Evolutionary conservation across 2,113 vertebrate genomes (phyloP), one percentile per base, ranked within the genome.

Genomic region (Pristiophorus japonicus): DNA sequence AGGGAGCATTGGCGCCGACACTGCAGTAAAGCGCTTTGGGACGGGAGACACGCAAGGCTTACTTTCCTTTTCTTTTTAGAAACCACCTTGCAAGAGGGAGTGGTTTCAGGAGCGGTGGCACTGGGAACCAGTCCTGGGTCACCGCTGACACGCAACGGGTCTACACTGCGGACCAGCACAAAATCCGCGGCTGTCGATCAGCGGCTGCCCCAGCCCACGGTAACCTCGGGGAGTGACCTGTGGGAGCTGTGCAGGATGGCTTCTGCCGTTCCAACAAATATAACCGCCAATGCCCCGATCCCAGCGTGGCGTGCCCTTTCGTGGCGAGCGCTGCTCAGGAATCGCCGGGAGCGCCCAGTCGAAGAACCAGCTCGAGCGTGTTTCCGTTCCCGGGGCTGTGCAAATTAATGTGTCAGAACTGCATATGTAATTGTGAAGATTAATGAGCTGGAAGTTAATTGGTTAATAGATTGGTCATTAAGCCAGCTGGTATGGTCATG

Each of bases 341-440:
- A 59, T 59, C n/a, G n/a, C n/a, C n/a, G n/a, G 4, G 38, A 42
- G 38, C 78, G 16, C 18, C 78, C 38, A 22, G 45, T 45, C 78
- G 18, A 4, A 22, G 78, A 81, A 55, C 8, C 85, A 55, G 78
- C 78, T 3, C 78, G 4, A 20, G 14, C 4, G 78, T 42, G 78
- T 62, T 62, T 55, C 27, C 0, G 11, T 51, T 34, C 24, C 24
- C 90, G 2, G n/a, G 22, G 1, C 7, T 45, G 20, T 67, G 22
- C 63, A 30, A 11, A n/a, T 5, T 12, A 63, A 45, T 94, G 42
- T 22, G 20, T 3, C 62, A 93, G 66, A 88, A 66, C 55, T 38
- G 91, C n/a, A 93, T 18, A 45, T 65, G 30, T 94, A 67, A 94
- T 94, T 94, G 65, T 10, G 34, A 67, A 94, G 92, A 94, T 94